phyloP scores from a whole-genome alignment of 2,888 invertebrate genomes.

The Graphium colonna region DNA sequence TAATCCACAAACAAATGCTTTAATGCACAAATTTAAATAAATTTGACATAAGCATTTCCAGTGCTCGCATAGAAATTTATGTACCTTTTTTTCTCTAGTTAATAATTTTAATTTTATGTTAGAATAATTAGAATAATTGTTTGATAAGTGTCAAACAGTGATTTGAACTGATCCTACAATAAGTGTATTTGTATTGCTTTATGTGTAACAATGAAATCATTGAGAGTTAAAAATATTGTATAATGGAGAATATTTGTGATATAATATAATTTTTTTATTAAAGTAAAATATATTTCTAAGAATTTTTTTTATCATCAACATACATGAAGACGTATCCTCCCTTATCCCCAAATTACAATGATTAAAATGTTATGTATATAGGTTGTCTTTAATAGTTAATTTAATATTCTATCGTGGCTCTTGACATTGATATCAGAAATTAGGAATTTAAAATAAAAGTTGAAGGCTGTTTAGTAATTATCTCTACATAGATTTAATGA shows the following conservation, averaged over 20 bases:
- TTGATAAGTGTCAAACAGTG: constrained; percentile 28
- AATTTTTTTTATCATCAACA: constrained; percentile 7
- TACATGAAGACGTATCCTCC: too few relatives aligned
- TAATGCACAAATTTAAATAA: not conserved
- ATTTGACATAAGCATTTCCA: constrained; percentile 4
- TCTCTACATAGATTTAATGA: too few relatives aligned
- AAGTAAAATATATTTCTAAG: constrained; percentile 14
- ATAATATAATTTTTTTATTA: constrained; percentile 17
- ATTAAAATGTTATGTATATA: too few relatives aligned
- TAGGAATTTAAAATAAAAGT: too few relatives aligned
- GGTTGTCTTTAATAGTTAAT: too few relatives aligned
- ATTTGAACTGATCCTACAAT: constrained; percentile 25
- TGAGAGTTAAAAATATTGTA: constrained; percentile 11
- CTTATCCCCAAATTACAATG: too few relatives aligned
- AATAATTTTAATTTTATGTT: constrained; percentile 9
- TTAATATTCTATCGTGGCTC: too few relatives aligned
- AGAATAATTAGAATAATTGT: constrained; percentile 24
- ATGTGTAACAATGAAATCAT: constrained; percentile 11
- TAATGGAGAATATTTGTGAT: constrained; percentile 25
- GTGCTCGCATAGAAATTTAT: constrained; percentile 10
- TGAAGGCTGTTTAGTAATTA: too few relatives aligned
- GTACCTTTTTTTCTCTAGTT: constrained; percentile 6
- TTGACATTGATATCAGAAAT: too few relatives aligned
- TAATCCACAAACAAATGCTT: constrained; percentile 21
- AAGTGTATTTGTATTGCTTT: constrained; percentile 9